Base-by-base conservation (phyloP, 2,113 vertebrate species). In the Bos indicus region DNA sequence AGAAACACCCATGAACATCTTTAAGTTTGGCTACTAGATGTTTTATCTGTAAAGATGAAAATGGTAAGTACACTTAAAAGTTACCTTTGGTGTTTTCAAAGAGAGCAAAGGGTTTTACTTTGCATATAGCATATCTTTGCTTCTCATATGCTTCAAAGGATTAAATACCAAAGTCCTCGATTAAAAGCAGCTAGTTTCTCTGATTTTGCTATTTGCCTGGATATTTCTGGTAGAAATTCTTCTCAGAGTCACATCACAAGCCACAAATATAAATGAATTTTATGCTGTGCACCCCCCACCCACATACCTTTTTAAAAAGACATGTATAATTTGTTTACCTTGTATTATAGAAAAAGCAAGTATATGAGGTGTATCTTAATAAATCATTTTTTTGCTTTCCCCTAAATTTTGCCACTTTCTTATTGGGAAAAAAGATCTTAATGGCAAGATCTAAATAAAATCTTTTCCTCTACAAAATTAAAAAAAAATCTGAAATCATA, bases 71-170 rank as follows among this genome's bases (percentile, higher is more conserved):
- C 40, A 67, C 74, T 97, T 97, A 95, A 97, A 97, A 98, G 97
- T 95, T 95, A 96, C 94, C 96, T 98, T 97, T 96, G 92, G 93
- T 97, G 88, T 98, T 98, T 98, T 98, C 98, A 98, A 97, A 98
- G 94, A 30, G 57, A 82, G 80, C 43, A 91, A 54, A 97, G 51
- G 48, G 57, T 84, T 98, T 98, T 56, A 88, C 91, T 98, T 97
- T 98, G 97, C 95, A 98, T 98, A 97, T 87, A 78, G 62, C 77
- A 9, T 97, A 95, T 92, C 94, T 90, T 96, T 93, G 97, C 94
- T 96, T 96, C 87, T 96, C 16, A 60, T 71, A n/a, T 36, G 25
- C 95, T 98, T 98, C 97, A 98, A 97, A 98, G 93, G 30, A 90
- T 93, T 54, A 46, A 90, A 92, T 94, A 96, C 94, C 89, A 97